These are phyloP conservation scores for Ptyas mucosa DNA, from an alignment of 2,113 vertebrate genomes.

Conservation along the genomic window DNA sequence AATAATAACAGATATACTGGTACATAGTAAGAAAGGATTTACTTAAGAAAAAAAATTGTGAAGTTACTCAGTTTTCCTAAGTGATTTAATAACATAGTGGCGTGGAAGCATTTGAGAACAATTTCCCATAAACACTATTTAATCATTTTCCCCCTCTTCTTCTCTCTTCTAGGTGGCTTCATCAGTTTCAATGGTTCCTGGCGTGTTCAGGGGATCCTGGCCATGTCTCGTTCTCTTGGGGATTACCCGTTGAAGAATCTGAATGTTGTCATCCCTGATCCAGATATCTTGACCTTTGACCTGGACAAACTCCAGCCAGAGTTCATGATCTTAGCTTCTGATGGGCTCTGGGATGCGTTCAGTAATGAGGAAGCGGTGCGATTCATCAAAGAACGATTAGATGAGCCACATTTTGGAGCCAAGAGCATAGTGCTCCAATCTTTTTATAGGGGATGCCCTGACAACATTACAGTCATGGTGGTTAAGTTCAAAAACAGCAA, in stretches of 20 bases:
- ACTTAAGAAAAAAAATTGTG: background rate
- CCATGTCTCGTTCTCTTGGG: slow-evolving; percentile 95
- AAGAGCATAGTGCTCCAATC: slow-evolving; percentile 98
- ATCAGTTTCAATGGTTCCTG: slow-evolving; percentile 99
- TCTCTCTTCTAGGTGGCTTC: slow-evolving; percentile 84
- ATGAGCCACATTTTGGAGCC: slow-evolving; percentile 95
- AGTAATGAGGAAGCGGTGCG: slow-evolving; percentile 97
- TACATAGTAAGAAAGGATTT: background rate
- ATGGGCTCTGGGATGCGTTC: slow-evolving; percentile 98
- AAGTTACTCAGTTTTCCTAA: background rate
- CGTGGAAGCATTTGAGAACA: background rate
- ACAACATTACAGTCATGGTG: slow-evolving; percentile 99
- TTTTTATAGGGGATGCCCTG: slow-evolving; percentile 95
- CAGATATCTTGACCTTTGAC: slow-evolving; percentile 93
- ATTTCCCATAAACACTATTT: background rate
- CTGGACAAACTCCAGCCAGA: slow-evolving; percentile 94
- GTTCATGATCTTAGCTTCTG: slow-evolving; percentile 97
- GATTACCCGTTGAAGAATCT: slow-evolving; percentile 98
- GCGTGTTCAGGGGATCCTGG: slow-evolving; percentile 96
- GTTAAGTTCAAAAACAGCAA: slow-evolving; percentile 92
- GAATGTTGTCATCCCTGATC: slow-evolving; percentile 92
- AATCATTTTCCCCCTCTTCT: slow-evolving; percentile 16
- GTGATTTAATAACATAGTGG: background rate
- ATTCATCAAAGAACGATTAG: slow-evolving; percentile 93
- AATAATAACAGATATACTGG: background rate